Percentiles rank a stretch among this genome's conserved stretches.
Conservation (phyloP, 23 tunicate species). For the Trididemnum clinides region DNA sequence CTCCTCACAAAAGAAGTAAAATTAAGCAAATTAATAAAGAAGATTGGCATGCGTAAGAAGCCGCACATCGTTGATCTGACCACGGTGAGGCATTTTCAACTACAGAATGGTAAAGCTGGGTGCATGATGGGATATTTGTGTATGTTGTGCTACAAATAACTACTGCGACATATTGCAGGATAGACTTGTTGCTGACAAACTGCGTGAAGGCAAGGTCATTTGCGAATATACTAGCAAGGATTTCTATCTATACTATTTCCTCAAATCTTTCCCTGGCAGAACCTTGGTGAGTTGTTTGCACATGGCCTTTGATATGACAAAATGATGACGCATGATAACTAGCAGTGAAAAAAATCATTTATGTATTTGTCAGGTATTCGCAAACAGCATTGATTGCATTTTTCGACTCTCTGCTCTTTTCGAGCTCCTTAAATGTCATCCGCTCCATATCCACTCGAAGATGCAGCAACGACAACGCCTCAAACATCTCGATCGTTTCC, state of each 20-base stretch:
- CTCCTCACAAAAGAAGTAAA: constrained; percentile 43
- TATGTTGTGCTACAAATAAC: no score
- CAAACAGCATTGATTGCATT: constrained; percentile 94
- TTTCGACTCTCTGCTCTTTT: constrained; percentile 78
- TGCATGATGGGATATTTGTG: not conserved
- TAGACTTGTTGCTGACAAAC: constrained; percentile 70
- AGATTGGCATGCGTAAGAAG: constrained; percentile 62
- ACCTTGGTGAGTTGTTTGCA: constrained; percentile 71
- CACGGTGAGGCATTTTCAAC: constrained; percentile 49
- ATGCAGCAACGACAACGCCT: constrained; percentile 97
- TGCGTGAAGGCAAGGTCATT: constrained; percentile 78
- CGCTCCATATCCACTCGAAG: constrained; percentile 88
- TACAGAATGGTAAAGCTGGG: not conserved
- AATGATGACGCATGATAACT: no score
- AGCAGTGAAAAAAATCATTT: no score
- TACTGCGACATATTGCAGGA: no score
- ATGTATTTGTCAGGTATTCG: constrained; percentile 90
- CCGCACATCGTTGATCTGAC: constrained; percentile 77
- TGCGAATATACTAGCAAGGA: constrained; percentile 71
- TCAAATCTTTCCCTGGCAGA: constrained; percentile 85
- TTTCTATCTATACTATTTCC: constrained; percentile 83
- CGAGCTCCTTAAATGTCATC: constrained; percentile 57
- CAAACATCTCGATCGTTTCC: constrained; percentile 89
- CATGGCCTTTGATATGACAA: not conserved
- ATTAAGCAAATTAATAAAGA: constrained; percentile 66